Percentiles rank a stretch among this genome's conserved stretches.
Evolutionary conservation across 2,113 vertebrate genomes (phyloP).

Genomic region (Phylloscopus trochiloides): DNA sequence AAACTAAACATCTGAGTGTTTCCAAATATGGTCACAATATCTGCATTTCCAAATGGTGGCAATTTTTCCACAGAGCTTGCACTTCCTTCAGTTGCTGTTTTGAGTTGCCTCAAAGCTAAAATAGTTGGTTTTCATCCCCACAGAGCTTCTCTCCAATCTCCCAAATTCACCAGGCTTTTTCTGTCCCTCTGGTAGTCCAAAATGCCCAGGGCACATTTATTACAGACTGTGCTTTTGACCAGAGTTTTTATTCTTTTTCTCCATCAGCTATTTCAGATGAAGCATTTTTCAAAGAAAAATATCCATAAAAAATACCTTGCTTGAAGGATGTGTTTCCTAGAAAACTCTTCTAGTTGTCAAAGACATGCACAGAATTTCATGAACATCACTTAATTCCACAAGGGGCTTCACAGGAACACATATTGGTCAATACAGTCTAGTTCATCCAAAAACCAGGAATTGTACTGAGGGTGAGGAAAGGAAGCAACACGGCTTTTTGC

Average conservation of each 20-base stretch:
- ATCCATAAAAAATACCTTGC: not conserved
- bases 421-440: not conserved
- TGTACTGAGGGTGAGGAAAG: not conserved
- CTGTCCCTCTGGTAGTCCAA: not conserved
- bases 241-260: not conserved
- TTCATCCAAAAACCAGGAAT: not conserved
- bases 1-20: conserved; percentile 9
- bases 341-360: conserved; percentile 13
- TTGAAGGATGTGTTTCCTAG: conserved; percentile 22
- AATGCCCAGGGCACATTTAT: not conserved
- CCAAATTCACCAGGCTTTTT: not conserved
- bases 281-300: not conserved
- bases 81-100: not conserved
- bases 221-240: not conserved
- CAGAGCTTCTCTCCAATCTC: not conserved
- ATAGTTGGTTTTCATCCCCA: not conserved
- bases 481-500: not conserved
- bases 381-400: not conserved
- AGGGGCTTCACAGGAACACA: not conserved
- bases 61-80: not conserved
- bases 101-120: not conserved
- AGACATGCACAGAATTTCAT: conserved; percentile 14
- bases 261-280: not conserved
- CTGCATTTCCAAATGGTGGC: not conserved
- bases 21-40: conserved; percentile 20